phyloP scores from a whole-genome alignment of 2,888 invertebrate species.

The Prosapia bicincta region DNA sequence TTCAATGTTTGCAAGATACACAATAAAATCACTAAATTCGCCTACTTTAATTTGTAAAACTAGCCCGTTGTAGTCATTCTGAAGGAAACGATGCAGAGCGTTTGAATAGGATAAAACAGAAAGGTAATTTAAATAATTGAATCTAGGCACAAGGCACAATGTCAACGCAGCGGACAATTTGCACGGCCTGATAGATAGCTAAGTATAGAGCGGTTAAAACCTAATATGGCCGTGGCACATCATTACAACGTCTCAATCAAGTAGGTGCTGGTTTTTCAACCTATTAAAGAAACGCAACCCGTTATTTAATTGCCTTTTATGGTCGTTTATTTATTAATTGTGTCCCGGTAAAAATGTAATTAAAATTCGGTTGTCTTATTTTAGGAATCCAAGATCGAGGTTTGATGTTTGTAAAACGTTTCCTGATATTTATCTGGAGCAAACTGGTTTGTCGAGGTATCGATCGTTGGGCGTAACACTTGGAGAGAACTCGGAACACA shows the following conservation, averaged over 20 bases:
- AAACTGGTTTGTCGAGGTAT: neutral
- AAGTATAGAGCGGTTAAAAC: slow-evolving; percentile 11
- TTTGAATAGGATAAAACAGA: slow-evolving; percentile 23
- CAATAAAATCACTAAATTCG: no score
- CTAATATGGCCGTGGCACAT: slow-evolving; percentile 9
- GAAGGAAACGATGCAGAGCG: neutral
- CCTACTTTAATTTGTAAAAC: no score
- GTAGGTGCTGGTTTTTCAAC: neutral
- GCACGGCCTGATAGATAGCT: slow-evolving; percentile 21
- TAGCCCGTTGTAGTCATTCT: no score
- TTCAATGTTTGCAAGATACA: no score
- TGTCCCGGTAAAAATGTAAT: neutral
- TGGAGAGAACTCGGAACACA: neutral
- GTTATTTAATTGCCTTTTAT: neutral
- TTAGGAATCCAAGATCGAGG: neutral
- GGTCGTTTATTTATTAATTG: neutral
- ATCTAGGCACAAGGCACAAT: neutral
- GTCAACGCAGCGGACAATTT: slow-evolving; percentile 11
- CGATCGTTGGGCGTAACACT: neutral
- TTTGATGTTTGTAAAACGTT: neutral
- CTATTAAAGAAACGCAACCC: neutral
- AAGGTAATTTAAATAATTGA: slow-evolving; percentile 27
- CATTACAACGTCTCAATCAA: slow-evolving; percentile 18
- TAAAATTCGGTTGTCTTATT: neutral
- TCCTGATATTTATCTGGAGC: neutral